Conservation (phyloP, 2,113 vertebrate genomes). For the Mesocricetus auratus region DNA sequence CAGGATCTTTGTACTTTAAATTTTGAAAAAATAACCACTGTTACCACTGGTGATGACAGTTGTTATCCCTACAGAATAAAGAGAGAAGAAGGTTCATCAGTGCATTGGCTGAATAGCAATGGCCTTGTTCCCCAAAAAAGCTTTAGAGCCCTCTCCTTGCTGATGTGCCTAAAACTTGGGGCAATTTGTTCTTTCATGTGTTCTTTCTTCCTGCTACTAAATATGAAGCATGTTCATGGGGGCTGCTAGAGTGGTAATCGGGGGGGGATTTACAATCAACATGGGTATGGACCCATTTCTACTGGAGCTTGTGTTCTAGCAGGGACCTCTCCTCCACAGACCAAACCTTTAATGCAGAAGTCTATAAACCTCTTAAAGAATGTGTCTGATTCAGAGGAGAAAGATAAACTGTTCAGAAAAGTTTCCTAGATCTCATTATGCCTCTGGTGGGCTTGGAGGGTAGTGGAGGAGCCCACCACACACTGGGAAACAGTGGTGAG, state of each 20-base stretch:
- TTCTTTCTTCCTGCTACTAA: background rate
- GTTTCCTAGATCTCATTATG: background rate
- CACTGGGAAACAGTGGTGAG: background rate
- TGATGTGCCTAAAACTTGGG: background rate
- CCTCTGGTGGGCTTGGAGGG: background rate
- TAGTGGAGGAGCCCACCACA: background rate
- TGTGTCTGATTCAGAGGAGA: background rate
- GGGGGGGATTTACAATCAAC: background rate
- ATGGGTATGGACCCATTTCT: background rate
- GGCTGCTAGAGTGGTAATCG: background rate
- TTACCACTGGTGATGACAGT: background rate
- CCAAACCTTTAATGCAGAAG: background rate
- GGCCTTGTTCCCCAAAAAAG: background rate
- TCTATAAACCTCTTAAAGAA: background rate
- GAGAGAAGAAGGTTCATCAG: background rate
- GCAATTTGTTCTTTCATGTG: background rate
- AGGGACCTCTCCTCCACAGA: background rate
- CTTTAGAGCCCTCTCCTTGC: background rate
- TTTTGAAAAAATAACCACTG: constrained; percentile 32
- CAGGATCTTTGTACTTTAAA: constrained; percentile 9
- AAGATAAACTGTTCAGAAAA: background rate
- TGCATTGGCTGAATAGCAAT: background rate
- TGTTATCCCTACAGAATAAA: background rate
- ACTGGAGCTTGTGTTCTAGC: background rate
- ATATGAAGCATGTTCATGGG: background rate